phyloP scores from a whole-genome alignment of 2,888 invertebrate genomes.

The Tenthredo mesomela region DNA sequence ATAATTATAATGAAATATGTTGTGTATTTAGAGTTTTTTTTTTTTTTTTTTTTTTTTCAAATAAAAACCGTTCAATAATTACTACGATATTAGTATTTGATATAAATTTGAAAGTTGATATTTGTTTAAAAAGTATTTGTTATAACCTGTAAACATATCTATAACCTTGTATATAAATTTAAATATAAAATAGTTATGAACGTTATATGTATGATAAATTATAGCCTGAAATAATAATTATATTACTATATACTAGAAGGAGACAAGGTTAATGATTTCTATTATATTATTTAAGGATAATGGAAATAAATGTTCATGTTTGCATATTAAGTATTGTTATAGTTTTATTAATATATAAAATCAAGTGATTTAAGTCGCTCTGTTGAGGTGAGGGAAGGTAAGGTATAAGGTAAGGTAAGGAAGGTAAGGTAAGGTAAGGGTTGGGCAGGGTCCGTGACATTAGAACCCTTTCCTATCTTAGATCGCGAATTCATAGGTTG shows the following conservation, averaged over 20 bases:
- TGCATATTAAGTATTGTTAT: not conserved
- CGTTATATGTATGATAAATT: not conserved
- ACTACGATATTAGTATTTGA: not conserved
- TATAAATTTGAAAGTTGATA: not conserved
- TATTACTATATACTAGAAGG: no score
- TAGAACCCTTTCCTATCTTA: conserved; percentile 10
- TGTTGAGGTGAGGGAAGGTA: not conserved
- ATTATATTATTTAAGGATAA: not conserved
- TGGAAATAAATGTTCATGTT: not conserved
- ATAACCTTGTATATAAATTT: not conserved
- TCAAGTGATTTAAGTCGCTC: not conserved
- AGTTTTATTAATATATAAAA: not conserved
- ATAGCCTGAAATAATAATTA: not conserved
- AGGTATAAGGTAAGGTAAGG: no score
- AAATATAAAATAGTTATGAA: not conserved
- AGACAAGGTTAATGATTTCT: no score
- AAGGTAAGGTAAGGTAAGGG: not conserved
- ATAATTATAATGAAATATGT: not conserved
- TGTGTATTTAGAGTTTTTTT: not conserved
- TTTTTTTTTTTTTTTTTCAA: no score
- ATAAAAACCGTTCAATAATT: not conserved
- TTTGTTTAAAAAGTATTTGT: not conserved
- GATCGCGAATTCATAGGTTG: conserved; percentile 1
- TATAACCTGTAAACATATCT: not conserved
- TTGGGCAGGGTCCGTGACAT: conserved; percentile 37